Conservation (phyloP, 1,140 invertebrate species). For the Diabrotica undecimpunctata region DNA sequence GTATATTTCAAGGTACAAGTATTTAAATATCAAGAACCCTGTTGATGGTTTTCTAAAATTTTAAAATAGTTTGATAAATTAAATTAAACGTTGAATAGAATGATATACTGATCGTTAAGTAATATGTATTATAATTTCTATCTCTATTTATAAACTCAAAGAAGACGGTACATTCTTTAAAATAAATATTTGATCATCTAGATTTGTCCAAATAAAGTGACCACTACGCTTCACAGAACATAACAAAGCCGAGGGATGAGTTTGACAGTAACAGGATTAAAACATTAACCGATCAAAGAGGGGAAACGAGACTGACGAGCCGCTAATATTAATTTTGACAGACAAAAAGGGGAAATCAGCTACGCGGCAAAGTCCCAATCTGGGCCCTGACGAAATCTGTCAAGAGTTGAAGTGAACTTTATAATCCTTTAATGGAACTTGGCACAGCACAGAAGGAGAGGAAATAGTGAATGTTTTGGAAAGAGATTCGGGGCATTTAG, state of each 20-base stretch:
- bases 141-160: too few species aligned
- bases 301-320: neutral
- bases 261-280: slow-evolving; percentile 17
- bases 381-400: slow-evolving; percentile 14
- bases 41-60: too few species aligned
- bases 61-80: too few species aligned
- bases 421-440: slow-evolving; percentile 20
- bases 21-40: too few species aligned
- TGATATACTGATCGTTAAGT: too few species aligned
- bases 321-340: slow-evolving; percentile 16
- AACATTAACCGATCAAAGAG: slow-evolving; percentile 14
- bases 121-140: too few species aligned
- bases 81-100: too few species aligned
- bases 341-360: slow-evolving; percentile 12
- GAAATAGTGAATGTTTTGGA: slow-evolving; percentile 13
- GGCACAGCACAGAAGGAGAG: slow-evolving; percentile 3
- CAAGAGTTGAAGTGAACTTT: slow-evolving; percentile 17
- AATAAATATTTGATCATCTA: too few species aligned
- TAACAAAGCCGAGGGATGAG: neutral
- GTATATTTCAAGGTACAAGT: too few species aligned
- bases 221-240: too few species aligned
- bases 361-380: slow-evolving; percentile 5
- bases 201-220: too few species aligned
- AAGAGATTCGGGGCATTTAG: slow-evolving; percentile 5
- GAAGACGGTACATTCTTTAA: too few species aligned